phyloP scores from a whole-genome alignment of 2,888 invertebrate genomes.

The Acanthosepion pharaonis region DNA sequence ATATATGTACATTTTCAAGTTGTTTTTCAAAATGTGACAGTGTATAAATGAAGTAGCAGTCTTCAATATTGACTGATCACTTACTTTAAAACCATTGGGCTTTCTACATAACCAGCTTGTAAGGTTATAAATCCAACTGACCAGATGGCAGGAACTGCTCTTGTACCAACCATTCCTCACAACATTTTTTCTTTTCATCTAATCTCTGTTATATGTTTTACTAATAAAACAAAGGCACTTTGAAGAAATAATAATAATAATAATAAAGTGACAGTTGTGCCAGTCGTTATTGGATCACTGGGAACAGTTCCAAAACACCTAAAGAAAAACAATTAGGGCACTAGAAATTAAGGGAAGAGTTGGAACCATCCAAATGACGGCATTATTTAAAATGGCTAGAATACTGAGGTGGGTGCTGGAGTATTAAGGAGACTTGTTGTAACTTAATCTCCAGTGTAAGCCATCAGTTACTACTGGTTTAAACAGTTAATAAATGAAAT shows the following conservation, averaged over 20 bases:
- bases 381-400: no score
- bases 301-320: not conserved
- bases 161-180: constrained; percentile 15
- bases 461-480: no score
- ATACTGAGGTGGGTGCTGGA: no score
- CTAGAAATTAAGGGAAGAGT: no score
- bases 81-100: constrained; percentile 38
- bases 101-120: constrained; percentile 34
- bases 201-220: not conserved
- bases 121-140: constrained; percentile 39
- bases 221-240: constrained; percentile 21
- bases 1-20: not conserved
- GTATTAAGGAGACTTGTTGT: no score
- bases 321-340: not conserved
- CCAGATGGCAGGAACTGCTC: not conserved
- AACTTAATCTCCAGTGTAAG: no score
- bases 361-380: no score
- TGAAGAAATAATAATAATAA: not conserved
- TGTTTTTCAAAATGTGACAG: constrained; percentile 6
- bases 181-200: not conserved
- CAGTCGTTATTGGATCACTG: not conserved
- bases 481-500: not conserved
- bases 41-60: not conserved
- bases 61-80: not conserved
- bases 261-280: not conserved